A percentile compares a stretch with the other conserved stretches of the same genome.
phyloP scores from a whole-genome alignment of 2,113 vertebrate species.

The Cathartes aura region DNA sequence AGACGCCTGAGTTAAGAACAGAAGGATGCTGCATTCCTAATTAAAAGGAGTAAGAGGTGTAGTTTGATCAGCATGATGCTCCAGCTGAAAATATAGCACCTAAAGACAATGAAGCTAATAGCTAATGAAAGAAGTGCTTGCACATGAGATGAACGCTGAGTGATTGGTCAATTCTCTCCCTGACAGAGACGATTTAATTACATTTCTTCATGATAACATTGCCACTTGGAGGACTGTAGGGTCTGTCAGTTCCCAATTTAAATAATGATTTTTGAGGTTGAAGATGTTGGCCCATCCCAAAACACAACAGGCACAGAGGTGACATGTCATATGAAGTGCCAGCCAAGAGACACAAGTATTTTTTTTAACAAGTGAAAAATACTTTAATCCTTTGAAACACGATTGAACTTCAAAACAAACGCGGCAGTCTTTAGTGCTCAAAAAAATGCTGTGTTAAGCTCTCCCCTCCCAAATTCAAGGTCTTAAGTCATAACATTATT shows the following conservation, averaged over 20 bases:
- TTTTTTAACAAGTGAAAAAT: background rate
- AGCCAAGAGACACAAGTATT: background rate
- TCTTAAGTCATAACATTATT: background rate
- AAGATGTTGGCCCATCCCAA: conserved; percentile 26
- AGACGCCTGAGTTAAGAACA: background rate
- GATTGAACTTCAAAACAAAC: background rate
- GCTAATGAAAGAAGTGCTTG: conserved; percentile 21
- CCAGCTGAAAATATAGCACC: conserved; percentile 36
- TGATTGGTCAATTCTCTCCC: conserved; percentile 2
- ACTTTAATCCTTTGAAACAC: conserved; percentile 35
- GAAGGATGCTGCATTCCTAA: conserved; percentile 12
- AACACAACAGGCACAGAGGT: conserved; percentile 25
- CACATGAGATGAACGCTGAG: background rate
- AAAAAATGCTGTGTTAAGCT: background rate
- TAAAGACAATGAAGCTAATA: conserved; percentile 21
- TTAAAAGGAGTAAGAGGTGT: conserved; percentile 22
- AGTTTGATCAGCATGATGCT: conserved; percentile 5
- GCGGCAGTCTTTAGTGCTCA: background rate
- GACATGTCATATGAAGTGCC: background rate
- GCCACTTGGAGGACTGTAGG: background rate
- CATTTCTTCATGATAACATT: background rate
- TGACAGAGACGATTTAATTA: conserved; percentile 46
- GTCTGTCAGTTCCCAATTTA: conserved; percentile 32
- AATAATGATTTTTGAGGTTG: conserved; percentile 21
- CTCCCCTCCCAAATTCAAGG: background rate